Percentiles rank a stretch among this genome's conserved stretches.
Conservation (phyloP, 2,113 vertebrate genomes). For the Sterna hirundo region DNA sequence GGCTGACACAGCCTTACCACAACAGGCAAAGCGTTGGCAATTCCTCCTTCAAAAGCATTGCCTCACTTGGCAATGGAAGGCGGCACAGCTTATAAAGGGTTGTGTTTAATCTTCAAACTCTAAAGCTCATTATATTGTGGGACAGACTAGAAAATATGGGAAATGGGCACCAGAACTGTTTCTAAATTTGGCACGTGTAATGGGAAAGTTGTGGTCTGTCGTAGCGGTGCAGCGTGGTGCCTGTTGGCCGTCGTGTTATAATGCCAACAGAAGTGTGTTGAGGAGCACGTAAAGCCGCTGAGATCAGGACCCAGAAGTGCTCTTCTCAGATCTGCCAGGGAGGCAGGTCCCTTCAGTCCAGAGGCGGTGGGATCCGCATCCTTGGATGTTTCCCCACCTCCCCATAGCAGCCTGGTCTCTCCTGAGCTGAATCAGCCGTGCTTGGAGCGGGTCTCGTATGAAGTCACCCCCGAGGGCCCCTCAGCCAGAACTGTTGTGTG, state of each 20-base stretch:
- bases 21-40: neutral
- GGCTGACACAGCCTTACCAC: neutral
- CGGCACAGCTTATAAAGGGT: neutral
- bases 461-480: neutral
- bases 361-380: neutral
- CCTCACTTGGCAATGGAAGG: neutral
- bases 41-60: neutral
- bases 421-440: neutral
- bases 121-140: neutral
- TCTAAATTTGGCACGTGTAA: neutral
- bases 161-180: neutral
- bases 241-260: fast-evolving
- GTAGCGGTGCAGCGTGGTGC: fast-evolving
- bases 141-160: neutral
- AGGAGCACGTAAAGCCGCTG: neutral
- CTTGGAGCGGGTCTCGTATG: neutral
- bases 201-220: neutral
- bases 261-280: neutral
- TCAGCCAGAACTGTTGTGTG: neutral
- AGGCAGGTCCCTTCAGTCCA: neutral
- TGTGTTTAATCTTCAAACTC: neutral
- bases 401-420: neutral
- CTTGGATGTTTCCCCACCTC: neutral
- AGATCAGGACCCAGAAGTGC: neutral
- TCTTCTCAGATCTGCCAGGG: neutral